Conservation (phyloP, 2,113 vertebrate species). For the Alces alces region DNA sequence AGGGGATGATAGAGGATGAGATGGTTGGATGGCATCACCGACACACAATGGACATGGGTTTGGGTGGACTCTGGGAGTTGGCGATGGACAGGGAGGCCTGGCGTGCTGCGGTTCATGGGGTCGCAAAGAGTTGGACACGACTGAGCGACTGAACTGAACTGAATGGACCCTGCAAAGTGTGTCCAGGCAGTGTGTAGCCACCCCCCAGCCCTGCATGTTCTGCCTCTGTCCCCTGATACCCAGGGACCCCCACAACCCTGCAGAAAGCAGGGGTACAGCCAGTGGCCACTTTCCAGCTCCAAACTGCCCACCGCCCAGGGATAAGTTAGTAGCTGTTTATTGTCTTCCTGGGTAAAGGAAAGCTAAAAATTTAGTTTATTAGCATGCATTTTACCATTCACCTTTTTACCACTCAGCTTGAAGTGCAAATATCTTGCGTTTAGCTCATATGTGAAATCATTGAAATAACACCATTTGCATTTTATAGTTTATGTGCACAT, state of each 20-base stretch:
- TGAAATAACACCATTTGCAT: accelerated
- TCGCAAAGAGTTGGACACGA: too few relatives aligned
- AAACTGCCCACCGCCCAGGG: accelerated
- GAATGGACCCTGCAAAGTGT: neutral
- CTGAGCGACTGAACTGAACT: too few relatives aligned
- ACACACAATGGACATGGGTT: too few relatives aligned
- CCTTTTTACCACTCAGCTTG: too few relatives aligned
- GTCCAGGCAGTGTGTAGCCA: accelerated
- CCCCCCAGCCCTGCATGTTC: accelerated
- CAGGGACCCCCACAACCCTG: neutral
- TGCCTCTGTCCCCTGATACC: neutral
- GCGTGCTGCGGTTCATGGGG: too few relatives aligned
- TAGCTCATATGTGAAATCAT: neutral
- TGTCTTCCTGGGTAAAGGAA: neutral
- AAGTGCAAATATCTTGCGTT: neutral
- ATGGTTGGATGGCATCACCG: too few relatives aligned
- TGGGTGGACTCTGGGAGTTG: too few relatives aligned
- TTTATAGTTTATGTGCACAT: accelerated
- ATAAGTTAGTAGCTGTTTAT: neutral
- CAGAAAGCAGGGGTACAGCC: too few relatives aligned
- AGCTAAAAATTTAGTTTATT: neutral
- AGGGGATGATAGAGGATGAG: too few relatives aligned
- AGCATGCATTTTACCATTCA: too few relatives aligned
- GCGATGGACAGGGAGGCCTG: too few relatives aligned
- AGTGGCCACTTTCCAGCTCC: neutral